Conservation (phyloP, 2,888 invertebrate genomes). For the Blomia tropicalis region DNA sequence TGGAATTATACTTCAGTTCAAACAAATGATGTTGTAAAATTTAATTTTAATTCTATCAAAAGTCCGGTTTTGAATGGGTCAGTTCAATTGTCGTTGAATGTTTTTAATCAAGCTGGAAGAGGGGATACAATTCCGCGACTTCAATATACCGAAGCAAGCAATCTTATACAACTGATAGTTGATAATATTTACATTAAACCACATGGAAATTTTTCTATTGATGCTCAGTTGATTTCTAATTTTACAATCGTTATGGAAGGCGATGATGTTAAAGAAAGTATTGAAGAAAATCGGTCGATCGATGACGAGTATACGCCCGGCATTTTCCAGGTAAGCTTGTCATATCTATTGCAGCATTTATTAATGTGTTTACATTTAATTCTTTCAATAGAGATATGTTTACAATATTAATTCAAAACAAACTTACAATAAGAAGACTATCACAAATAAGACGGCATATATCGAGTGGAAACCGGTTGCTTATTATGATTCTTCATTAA, state of each 20-base stretch:
- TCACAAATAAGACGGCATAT: neutral
- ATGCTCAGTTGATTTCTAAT: conserved; percentile 1
- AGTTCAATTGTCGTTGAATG: neutral
- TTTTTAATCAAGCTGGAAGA: neutral
- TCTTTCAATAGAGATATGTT: conserved; percentile 4
- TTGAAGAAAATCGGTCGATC: conserved; percentile 10
- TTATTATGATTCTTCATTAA: neutral
- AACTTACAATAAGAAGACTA: neutral
- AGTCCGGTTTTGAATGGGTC: neutral
- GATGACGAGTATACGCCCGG: conserved; percentile 25
- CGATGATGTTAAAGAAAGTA: neutral
- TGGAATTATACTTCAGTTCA: neutral
- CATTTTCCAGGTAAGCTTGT: conserved; percentile 19
- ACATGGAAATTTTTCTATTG: neutral
- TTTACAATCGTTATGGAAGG: neutral
- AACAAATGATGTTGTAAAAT: neutral
- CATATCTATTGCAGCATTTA: neutral
- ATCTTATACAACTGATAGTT: neutral
- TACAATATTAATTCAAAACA: conserved; percentile 2
- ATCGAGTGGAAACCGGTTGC: conserved; percentile 20
- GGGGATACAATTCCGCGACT: conserved; percentile 7
- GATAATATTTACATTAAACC: neutral
- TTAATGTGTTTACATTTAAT: conserved; percentile 4
- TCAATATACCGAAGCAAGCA: neutral
- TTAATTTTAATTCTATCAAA: neutral